Percentiles rank a stretch among this genome's conserved stretches.
Conservation (phyloP, 2,113 vertebrate species). For the Burhinus bistriatus region DNA sequence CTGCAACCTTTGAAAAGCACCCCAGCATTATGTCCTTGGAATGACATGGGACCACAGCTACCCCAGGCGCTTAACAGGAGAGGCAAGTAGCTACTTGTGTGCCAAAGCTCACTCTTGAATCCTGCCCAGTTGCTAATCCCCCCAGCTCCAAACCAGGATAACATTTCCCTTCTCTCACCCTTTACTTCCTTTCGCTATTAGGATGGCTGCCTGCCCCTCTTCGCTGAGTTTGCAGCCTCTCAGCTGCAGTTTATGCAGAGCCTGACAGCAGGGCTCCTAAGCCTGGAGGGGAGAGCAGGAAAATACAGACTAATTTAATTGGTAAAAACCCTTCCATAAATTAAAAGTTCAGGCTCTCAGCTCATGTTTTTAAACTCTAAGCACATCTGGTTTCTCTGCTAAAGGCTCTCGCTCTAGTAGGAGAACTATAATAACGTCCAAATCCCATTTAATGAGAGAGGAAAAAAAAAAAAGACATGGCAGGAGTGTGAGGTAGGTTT, state of each 20-base stretch:
- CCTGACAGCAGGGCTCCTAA: background rate
- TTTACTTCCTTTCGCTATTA: background rate
- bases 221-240: background rate
- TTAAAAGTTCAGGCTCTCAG: background rate
- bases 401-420: background rate
- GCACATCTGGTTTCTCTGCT: background rate
- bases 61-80: background rate
- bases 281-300: background rate
- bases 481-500: background rate
- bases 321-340: background rate
- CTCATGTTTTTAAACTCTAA: background rate
- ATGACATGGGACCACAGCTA: fast-evolving
- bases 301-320: background rate
- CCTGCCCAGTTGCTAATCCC: background rate
- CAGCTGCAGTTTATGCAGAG: fast-evolving
- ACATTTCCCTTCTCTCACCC: background rate
- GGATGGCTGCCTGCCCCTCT: background rate
- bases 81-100: background rate
- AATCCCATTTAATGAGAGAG: background rate
- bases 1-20: background rate
- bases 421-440: background rate
- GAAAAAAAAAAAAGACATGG: background rate
- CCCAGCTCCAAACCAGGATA: background rate
- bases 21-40: background rate
- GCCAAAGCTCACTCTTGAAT: background rate